These are phyloP conservation scores for Xerus inauris DNA, from an alignment of 2,113 vertebrate genomes.

Conservation along the genomic window DNA sequence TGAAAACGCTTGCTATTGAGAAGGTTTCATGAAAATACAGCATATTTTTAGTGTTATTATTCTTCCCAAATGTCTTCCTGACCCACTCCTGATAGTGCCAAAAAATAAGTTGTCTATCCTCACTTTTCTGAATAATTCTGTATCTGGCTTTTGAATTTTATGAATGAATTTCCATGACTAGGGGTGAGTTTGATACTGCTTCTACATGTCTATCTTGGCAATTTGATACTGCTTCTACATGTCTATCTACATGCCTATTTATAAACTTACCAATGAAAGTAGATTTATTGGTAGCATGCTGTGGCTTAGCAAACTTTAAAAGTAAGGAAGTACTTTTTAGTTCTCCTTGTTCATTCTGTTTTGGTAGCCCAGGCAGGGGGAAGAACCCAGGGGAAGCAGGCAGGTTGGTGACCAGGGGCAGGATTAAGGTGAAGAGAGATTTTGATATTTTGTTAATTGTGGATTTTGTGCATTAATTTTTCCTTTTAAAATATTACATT, in stretches of 20 bases:
- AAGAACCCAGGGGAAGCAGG: not conserved
- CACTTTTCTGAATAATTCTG: not conserved
- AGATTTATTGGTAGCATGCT: not conserved
- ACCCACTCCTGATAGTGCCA: not conserved
- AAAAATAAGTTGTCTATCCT: not conserved
- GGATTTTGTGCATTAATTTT: not conserved
- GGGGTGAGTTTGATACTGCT: not conserved
- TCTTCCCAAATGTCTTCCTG: not conserved
- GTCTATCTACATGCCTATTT: not conserved
- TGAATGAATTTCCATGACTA: not conserved
- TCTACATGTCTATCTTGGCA: not conserved
- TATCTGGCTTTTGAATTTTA: not conserved
- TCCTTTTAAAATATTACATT: not conserved
- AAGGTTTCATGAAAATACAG: not conserved
- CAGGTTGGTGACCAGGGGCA: not conserved
- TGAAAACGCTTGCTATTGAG: not conserved
- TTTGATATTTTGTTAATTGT: not conserved
- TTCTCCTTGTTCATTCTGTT: not conserved
- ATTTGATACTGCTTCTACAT: not conserved
- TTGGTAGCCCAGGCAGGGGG: not conserved
- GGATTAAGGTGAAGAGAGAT: not conserved
- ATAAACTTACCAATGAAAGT: not conserved
- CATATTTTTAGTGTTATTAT: not conserved
- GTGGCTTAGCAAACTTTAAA: not conserved
- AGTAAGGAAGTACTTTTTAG: not conserved